Evolutionary conservation across 2,113 vertebrate species (phyloP), one percentile per base, ranked within the genome.

Genomic region (Chroicocephalus ridibundus): DNA sequence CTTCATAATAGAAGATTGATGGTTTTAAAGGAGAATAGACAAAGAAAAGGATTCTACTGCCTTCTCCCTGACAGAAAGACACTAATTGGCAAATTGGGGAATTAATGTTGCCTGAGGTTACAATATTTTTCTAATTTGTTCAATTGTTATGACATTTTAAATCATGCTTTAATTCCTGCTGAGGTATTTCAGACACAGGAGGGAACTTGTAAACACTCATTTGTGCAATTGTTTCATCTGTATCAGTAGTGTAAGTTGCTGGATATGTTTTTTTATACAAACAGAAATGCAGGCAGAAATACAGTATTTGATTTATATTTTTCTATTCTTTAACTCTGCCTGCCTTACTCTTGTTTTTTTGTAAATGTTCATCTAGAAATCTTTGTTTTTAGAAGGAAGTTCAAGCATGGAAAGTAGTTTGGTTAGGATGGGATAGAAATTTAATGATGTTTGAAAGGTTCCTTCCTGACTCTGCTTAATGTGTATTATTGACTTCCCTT

Each of bases 391-490:
- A 68, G 49, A 90, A 96, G 96, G 94, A 97, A 94, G 88, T 82
- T 86, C 47, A 84, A 79, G 57, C 93, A 70, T 82, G 79, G 95
- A 89, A 97, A 97, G 93, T 85, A 72, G 68, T 92, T 93, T 86
- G 87, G 54, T 86, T 84, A 86, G 86, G 66, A 79, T 65, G 65
- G 88, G 92, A 85, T 84, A 81, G 93, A 86, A 88, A 79, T 86
- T 36, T 91, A 88, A 95, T 84, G 87, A 52, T 92, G 54, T 94
- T 86, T 93, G 82, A 95, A 87, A 96, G 42, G 82, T 97, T 97
- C 96, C 97, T 97, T 98, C 97, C 97, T 97, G 82, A 34, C 81
- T 55, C 29, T 71, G 74, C n/a, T 76, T 88, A 69, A 89, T 61
- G 83, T 52, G 76, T 34, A 31, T 96, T 94, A 96, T 95, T 94